A percentile compares a stretch with the other conserved stretches of the same genome.
Evolutionary conservation across 2,113 vertebrate species (phyloP).

Genomic region (Osmerus eperlanus): DNA sequence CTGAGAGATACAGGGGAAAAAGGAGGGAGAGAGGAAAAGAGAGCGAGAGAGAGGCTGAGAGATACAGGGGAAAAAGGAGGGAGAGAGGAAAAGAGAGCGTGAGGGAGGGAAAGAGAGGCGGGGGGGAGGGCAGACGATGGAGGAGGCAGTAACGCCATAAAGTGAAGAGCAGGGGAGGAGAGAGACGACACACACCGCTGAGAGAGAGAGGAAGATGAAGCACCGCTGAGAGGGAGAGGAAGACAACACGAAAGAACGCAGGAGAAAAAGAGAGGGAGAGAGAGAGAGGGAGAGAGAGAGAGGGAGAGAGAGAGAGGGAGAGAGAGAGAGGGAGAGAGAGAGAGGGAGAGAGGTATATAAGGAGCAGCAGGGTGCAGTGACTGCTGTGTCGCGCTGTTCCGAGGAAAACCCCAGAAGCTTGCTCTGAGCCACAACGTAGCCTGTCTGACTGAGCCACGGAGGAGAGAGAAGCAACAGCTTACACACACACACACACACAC

Average conservation of each 20-base stretch:
- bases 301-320: background rate
- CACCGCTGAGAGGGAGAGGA: background rate
- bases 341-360: no score
- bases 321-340: background rate
- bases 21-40: background rate
- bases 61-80: background rate
- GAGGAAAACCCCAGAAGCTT: no score
- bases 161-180: background rate
- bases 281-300: no score
- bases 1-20: background rate
- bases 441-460: no score
- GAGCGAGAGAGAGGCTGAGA: no score
- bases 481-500: no score
- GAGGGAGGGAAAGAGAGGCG: background rate
- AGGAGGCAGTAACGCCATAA: background rate
- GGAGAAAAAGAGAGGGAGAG: constrained; percentile 1
- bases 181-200: background rate
- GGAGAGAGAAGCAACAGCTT: no score
- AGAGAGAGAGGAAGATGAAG: background rate
- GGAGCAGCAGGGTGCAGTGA: no score
- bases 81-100: background rate
- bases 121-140: background rate
- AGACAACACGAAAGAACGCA: background rate
- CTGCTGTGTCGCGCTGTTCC: no score
- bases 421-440: no score